These are phyloP conservation scores for Phallusia fumigata DNA, from an alignment of 23 tunicate species.

Conservation along the genomic window DNA sequence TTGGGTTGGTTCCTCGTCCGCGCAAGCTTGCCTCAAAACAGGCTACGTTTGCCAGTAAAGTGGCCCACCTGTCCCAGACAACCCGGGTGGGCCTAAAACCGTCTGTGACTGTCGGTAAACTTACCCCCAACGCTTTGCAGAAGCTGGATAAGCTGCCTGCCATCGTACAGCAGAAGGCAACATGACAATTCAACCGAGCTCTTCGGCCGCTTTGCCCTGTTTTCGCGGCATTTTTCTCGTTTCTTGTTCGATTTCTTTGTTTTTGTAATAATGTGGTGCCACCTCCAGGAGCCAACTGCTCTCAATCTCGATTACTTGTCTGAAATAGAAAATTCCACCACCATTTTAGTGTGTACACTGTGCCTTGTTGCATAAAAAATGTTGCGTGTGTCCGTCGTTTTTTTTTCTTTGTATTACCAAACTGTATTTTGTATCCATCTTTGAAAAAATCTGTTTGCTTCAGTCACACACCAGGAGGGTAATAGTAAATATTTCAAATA, in stretches of 20 bases:
- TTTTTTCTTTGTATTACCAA: no score
- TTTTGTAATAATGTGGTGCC: constrained; percentile 97
- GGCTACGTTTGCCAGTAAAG: constrained; percentile 29
- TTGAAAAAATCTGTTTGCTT: no score
- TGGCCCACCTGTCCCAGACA: constrained; percentile 32
- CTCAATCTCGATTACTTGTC: constrained; percentile 93
- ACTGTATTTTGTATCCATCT: no score
- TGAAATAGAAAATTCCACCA: constrained; percentile 13
- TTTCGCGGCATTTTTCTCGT: constrained; percentile 82
- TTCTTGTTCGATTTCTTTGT: background rate
- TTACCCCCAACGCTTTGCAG: constrained; percentile 15
- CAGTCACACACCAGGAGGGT: no score
- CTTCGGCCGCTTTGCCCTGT: constrained; percentile 85
- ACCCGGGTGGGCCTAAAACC: constrained; percentile 19
- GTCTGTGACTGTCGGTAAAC: constrained; percentile 4
- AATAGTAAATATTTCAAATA: no score
- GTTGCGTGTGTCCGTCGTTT: no score
- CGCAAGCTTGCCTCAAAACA: constrained; percentile 21
- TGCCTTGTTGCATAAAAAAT: no score
- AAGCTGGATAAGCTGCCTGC: constrained; percentile 33
- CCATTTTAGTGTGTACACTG: no score
- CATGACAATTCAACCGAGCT: constrained; percentile 23
- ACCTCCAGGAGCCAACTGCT: constrained; percentile 92
- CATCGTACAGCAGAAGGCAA: no score
- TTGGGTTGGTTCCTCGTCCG: constrained; percentile 91